Percentiles rank a stretch among this genome's conserved stretches.
These are phyloP conservation scores for Chrysolina americana DNA, from an alignment of 2,888 invertebrate species.

Conservation along the genomic window DNA sequence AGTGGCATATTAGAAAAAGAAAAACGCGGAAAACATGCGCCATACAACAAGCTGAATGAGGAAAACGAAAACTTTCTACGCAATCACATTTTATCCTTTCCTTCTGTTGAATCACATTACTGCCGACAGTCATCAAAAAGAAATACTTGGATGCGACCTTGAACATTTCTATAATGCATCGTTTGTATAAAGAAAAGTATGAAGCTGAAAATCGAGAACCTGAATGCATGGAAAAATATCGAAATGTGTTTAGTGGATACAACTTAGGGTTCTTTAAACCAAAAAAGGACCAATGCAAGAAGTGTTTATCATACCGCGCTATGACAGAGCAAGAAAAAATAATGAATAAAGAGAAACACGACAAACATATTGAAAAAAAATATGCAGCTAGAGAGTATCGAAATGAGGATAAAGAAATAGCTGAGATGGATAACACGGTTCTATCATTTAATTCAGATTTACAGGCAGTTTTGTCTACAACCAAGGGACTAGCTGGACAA, in stretches of 20 bases:
- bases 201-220: too few species aligned
- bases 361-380: neutral
- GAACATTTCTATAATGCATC: too few species aligned
- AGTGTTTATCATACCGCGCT: neutral
- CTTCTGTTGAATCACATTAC: constrained; percentile 55
- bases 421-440: neutral
- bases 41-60: too few species aligned
- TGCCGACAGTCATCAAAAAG: constrained; percentile 39
- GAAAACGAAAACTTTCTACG: too few species aligned
- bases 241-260: too few species aligned
- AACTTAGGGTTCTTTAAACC: too few species aligned
- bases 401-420: neutral
- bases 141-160: too few species aligned
- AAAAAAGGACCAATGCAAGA: neutral
- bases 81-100: constrained; percentile 50
- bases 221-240: too few species aligned
- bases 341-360: neutral
- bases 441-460: neutral
- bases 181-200: too few species aligned
- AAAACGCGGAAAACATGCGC: too few species aligned
- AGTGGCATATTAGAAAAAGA: constrained; percentile 50
- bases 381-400: neutral
- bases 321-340: neutral
- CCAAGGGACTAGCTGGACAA: neutral
- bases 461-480: neutral